Evolutionary conservation across 2,888 invertebrate genomes (phyloP).

Genomic region (Himalopsyche anomala): DNA sequence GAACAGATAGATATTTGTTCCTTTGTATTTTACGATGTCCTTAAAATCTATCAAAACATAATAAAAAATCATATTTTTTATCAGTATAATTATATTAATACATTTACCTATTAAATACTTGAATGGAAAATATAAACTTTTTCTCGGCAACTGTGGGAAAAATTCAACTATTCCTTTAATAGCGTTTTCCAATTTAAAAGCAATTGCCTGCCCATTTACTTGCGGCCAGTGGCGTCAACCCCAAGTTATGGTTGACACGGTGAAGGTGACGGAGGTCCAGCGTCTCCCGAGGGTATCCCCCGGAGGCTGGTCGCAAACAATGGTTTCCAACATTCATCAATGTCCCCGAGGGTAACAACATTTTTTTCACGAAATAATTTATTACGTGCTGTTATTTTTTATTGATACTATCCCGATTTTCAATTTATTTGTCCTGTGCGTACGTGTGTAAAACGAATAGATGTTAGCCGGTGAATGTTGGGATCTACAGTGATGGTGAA

Average conservation of each 20-base stretch:
- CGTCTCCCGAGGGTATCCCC: slow-evolving; percentile 11
- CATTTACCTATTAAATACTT: too few species aligned
- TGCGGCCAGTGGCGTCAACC: slow-evolving; percentile 18
- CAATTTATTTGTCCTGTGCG: too few species aligned
- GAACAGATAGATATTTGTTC: too few species aligned
- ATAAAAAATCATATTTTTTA: too few species aligned
- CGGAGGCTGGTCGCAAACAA: slow-evolving; percentile 18
- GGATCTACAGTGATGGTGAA: too few species aligned
- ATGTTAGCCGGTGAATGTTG: too few species aligned
- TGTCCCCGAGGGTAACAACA: slow-evolving; percentile 4
- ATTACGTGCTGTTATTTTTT: slow-evolving; percentile 18
- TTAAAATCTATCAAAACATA: too few species aligned
- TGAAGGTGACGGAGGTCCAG: slow-evolving; percentile 32
- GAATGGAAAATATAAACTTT: too few species aligned
- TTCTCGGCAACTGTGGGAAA: not conserved
- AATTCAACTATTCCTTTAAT: slow-evolving; percentile 19
- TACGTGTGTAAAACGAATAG: too few species aligned
- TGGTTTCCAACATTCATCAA: slow-evolving; percentile 40
- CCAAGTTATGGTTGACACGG: slow-evolving; percentile 6
- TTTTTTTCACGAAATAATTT: slow-evolving; percentile 19
- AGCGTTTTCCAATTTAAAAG: slow-evolving; percentile 25
- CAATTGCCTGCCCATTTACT: not conserved
- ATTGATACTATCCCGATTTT: slow-evolving; percentile 8
- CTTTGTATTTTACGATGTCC: too few species aligned
- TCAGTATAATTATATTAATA: too few species aligned